Conservation (phyloP, 2,797 vertebrate species). For the Kryptolebias ocellatus region DNA sequence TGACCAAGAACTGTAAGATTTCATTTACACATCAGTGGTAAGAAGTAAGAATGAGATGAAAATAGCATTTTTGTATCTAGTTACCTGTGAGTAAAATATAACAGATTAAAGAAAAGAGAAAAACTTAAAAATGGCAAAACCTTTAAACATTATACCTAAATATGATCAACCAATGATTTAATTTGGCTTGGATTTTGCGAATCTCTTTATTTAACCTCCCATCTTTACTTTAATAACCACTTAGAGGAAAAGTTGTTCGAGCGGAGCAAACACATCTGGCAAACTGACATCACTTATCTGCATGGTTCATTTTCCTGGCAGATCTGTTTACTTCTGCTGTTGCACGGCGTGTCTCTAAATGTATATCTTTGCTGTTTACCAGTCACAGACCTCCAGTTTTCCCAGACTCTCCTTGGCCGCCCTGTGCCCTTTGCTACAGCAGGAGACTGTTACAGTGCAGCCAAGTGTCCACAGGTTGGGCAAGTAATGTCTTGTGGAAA, state of each 20-base stretch:
- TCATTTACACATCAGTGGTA: too few species aligned
- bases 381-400: conserved; percentile 94
- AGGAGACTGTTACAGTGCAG: conserved; percentile 96
- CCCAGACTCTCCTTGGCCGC: conserved; percentile 87
- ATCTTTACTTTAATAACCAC: background rate
- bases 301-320: conserved; percentile 31
- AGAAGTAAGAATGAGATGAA: too few species aligned
- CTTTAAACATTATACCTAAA: background rate
- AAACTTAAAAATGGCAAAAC: background rate
- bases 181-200: background rate
- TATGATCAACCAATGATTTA: background rate
- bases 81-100: too few species aligned
- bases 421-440: conserved; percentile 93
- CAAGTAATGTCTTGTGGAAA: conserved; percentile 1
- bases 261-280: conserved; percentile 21
- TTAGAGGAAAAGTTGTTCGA: background rate
- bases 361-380: conserved; percentile 56
- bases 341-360: conserved; percentile 42
- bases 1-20: too few species aligned
- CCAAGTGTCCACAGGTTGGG: conserved; percentile 94
- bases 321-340: conserved; percentile 48
- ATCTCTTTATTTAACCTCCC: background rate
- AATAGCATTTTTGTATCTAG: too few species aligned
- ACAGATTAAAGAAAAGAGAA: too few species aligned
- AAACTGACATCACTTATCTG: conserved; percentile 20